These are phyloP conservation scores for Drosophila saltans DNA, from an alignment of 1,140 invertebrate genomes.

Conservation along the genomic window DNA sequence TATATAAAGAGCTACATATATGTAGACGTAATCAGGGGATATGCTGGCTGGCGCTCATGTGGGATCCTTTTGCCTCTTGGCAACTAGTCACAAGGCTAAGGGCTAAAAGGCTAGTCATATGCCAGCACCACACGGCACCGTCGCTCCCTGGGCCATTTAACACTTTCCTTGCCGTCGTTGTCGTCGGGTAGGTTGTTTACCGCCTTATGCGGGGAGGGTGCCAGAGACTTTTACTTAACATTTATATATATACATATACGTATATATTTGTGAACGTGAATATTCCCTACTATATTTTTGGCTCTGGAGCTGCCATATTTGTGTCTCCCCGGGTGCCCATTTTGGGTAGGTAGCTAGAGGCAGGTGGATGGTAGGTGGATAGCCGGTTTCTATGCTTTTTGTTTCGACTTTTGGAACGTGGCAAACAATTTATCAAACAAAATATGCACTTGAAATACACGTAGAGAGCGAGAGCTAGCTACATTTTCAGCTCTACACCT, in stretches of 20 bases:
- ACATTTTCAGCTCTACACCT: constrained; percentile 9
- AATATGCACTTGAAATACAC: constrained; percentile 79
- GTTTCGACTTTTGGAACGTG: constrained; percentile 65
- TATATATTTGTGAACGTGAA: constrained; percentile 9
- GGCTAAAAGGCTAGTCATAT: constrained; percentile 24
- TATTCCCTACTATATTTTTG: constrained; percentile 53
- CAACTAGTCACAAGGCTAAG: constrained; percentile 43
- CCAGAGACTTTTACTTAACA: constrained; percentile 66
- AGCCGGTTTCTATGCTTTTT: constrained; percentile 28
- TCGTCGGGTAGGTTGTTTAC: constrained; percentile 60
- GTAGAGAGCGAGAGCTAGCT: constrained; percentile 46
- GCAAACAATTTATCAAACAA: constrained; percentile 80
- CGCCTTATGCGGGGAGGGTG: constrained; percentile 45
- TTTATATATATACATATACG: constrained; percentile 9
- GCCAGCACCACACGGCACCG: constrained; percentile 28
- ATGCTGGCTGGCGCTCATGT: constrained; percentile 9
- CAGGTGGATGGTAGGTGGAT: not conserved
- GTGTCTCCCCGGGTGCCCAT: constrained; percentile 74
- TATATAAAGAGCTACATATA: constrained; percentile 10
- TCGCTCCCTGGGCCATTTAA: constrained; percentile 63
- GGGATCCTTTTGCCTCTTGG: constrained; percentile 26
- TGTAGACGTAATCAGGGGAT: constrained; percentile 12
- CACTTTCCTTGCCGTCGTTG: constrained; percentile 70
- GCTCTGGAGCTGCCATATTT: constrained; percentile 70
- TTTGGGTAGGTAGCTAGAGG: constrained; percentile 29